A percentile compares a stretch with the other conserved stretches of the same genome.
These are phyloP conservation scores for Apamea monoglypha DNA, from an alignment of 2,888 invertebrate species.

Conservation along the genomic window DNA sequence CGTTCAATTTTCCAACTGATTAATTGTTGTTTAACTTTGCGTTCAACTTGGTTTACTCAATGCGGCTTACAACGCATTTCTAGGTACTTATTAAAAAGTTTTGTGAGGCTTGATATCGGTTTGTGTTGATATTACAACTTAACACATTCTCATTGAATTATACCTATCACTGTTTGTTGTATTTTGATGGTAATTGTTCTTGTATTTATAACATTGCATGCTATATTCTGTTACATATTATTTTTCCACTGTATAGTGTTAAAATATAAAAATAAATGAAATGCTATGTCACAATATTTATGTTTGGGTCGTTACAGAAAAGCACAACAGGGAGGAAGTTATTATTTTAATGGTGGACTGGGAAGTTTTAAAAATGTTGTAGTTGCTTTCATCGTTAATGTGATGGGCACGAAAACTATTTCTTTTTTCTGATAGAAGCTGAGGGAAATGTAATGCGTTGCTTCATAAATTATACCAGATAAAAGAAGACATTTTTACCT, in stretches of 20 bases:
- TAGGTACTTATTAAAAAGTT: conserved; percentile 29
- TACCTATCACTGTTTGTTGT: conserved; percentile 1
- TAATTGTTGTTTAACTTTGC: conserved; percentile 65
- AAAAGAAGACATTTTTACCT: conserved; percentile 50
- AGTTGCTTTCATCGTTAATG: conserved; percentile 84
- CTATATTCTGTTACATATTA: background rate
- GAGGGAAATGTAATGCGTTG: conserved; percentile 62
- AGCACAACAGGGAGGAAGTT: conserved; percentile 82
- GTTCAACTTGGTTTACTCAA: conserved; percentile 50
- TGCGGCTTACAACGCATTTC: conserved; percentile 40
- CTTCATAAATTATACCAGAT: conserved; percentile 58
- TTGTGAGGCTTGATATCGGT: conserved; percentile 5
- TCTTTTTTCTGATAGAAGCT: conserved; percentile 75
- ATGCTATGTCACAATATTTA: conserved; percentile 66
- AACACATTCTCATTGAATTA: background rate
- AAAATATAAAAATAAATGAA: conserved; percentile 52
- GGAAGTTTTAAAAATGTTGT: conserved; percentile 83
- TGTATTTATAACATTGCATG: background rate
- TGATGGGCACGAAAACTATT: conserved; percentile 81
- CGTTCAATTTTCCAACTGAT: conserved; percentile 67
- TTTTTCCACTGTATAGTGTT: conserved; percentile 30
- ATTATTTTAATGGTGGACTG: conserved; percentile 87
- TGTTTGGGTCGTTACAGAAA: conserved; percentile 75
- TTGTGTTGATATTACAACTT: background rate
- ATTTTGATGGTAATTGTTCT: background rate